Base-by-base conservation (phyloP, 2,797 vertebrate genomes). In the Corythornis leucogaster region DNA sequence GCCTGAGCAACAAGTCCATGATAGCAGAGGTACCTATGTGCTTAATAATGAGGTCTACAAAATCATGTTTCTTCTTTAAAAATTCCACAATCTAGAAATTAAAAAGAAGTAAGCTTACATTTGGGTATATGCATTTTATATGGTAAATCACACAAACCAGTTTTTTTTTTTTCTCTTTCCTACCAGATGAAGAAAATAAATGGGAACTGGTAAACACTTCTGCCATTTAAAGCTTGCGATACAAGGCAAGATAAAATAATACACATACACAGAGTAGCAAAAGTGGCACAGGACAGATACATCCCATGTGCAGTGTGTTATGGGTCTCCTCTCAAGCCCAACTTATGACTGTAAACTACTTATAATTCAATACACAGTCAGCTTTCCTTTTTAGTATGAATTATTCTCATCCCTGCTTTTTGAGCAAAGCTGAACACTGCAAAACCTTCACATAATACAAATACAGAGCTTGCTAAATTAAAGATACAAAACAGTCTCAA, bases 1-100 rank as follows among this genome's bases (percentile, higher is more conserved):
- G 98, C 96, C 99, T 98, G 93, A 99, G 99, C 96, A 99, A 97
- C 94, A 99, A 97, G 94, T 99, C 99, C 99, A 99, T 99, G 93
- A 99, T 99, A 87, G 99, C 99, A 53, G 99, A 99, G 58, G 99
- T 99, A 94, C 99, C 99, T 96, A 99, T 99, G 97, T 99, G 99
- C 97, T 99, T 99, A 94, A 99, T 99, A 97, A 99, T 98, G 87
- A 99, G 97, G 96, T 99, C 98, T 91, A 99, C 99, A 97, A 99
- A 99, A 94, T 99, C 99, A 68, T 98, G 99, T 62, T 98, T 98
- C 97, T 98, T 99, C 96, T 99, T 98, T 92, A 99, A 98, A 97
- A 99, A 99, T 81, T 99, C 98, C 93, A 99, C 99, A 89, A 99
- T 99, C 99, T 99, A 58, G 87, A 93, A 87, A 92, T 28, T 4